phyloP scores from a whole-genome alignment of 2,113 vertebrate genomes.

The Brevimyrus niger region DNA sequence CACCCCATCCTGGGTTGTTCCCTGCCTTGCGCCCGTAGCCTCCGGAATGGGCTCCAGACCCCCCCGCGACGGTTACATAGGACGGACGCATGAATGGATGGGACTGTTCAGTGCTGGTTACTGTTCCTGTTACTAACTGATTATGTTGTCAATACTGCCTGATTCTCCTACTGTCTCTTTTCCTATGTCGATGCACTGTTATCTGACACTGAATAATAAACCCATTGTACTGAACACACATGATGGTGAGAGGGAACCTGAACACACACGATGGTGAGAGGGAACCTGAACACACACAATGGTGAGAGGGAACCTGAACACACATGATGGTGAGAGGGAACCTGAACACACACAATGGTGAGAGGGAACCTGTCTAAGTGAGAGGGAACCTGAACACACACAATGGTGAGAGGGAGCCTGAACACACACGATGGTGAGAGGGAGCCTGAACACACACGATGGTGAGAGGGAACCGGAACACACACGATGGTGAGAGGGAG shows the following conservation, averaged over 20 bases:
- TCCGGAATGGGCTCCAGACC: neutral
- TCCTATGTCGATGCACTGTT: neutral
- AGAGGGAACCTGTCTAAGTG: too few relatives aligned
- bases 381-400: too few relatives aligned
- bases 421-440: too few relatives aligned
- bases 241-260: too few relatives aligned
- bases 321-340: too few relatives aligned
- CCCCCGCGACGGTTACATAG: too few relatives aligned
- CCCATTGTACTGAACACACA: neutral
- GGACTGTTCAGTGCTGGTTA: neutral
- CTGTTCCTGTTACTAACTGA: neutral
- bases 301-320: too few relatives aligned
- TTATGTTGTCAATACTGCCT: neutral
- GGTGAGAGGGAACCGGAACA: too few relatives aligned
- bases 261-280: neutral
- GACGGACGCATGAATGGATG: neutral
- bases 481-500: too few relatives aligned
- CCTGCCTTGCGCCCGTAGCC: neutral
- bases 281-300: neutral
- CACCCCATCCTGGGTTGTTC: neutral
- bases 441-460: too few relatives aligned
- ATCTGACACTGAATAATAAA: neutral
- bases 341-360: too few relatives aligned
- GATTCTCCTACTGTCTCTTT: neutral
- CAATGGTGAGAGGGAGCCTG: too few relatives aligned